Evolutionary conservation across 1,140 invertebrate species (phyloP).

Genomic region (Lordiphosa clarofinis): DNA sequence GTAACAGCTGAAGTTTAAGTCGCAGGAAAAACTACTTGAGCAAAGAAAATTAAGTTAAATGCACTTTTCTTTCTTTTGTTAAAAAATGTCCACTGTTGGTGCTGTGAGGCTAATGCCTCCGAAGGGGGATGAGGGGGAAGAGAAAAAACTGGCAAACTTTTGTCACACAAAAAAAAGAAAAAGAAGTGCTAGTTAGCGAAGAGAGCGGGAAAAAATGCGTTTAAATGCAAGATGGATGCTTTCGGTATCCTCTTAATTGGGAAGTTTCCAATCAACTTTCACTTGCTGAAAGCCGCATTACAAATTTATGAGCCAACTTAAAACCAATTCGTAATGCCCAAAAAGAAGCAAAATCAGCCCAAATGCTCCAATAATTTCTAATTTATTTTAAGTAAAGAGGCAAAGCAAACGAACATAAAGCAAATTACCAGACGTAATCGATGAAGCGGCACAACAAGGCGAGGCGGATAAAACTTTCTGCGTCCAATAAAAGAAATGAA

Average conservation of each 20-base stretch:
- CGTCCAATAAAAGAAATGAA: conserved; percentile 44
- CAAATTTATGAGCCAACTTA: conserved; percentile 52
- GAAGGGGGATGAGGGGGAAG: conserved; percentile 7
- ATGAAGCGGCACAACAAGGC: conserved; percentile 50
- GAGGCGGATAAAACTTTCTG: conserved; percentile 42
- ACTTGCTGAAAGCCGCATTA: conserved; percentile 29
- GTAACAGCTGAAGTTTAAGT: background rate
- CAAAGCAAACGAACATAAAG: conserved; percentile 63
- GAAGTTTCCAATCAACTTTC: background rate
- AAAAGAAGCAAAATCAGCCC: conserved; percentile 16
- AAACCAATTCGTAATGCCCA: conserved; percentile 55
- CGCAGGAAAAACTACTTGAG: conserved; percentile 46
- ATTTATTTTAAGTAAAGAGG: conserved; percentile 65
- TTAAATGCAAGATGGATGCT: conserved; percentile 22
- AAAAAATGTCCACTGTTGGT: conserved; percentile 31
- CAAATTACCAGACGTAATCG: conserved; percentile 65
- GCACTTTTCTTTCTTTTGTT: conserved; percentile 35
- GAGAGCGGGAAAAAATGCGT: conserved; percentile 18
- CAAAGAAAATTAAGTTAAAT: conserved; percentile 54
- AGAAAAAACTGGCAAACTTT: conserved; percentile 10
- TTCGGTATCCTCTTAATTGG: background rate
- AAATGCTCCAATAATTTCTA: conserved; percentile 74
- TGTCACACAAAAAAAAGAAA: background rate
- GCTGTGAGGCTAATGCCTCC: too few species aligned
- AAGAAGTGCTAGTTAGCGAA: conserved; percentile 3